A percentile compares a stretch with the other conserved stretches of the same genome.
Evolutionary conservation across 2,888 invertebrate species (phyloP).

Genomic region (Sturmia bella): DNA sequence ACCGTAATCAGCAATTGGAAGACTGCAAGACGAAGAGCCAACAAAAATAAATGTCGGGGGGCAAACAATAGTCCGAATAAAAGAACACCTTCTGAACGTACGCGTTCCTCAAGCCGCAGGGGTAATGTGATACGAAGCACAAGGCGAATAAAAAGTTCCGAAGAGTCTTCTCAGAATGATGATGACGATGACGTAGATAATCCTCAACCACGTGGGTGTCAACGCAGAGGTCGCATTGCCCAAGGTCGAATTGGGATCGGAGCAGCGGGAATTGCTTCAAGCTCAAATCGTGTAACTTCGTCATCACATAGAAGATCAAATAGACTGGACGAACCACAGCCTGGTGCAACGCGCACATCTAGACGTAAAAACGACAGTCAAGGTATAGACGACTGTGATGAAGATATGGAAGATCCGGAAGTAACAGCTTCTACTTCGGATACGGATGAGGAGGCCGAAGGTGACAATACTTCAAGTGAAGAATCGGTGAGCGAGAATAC

Average conservation of each 20-base stretch:
- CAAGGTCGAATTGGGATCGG: constrained; percentile 70
- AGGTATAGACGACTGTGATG: constrained; percentile 74
- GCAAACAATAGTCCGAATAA: constrained; percentile 75
- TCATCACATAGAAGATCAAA: constrained; percentile 76
- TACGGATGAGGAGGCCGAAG: constrained; percentile 71
- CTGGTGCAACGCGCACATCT: constrained; percentile 72
- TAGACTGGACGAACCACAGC: constrained; percentile 62
- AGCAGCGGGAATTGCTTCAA: constrained; percentile 72
- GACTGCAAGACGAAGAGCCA: constrained; percentile 82
- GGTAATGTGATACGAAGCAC: constrained; percentile 54
- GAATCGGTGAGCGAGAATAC: constrained; percentile 72
- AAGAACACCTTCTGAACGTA: constrained; percentile 75
- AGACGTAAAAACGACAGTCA: constrained; percentile 76
- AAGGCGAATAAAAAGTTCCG: constrained; percentile 74
- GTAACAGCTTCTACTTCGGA: constrained; percentile 56
- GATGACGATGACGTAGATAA: constrained; percentile 76
- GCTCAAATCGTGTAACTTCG: constrained; percentile 80
- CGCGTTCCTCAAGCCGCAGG: constrained; percentile 48
- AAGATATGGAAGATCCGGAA: constrained; percentile 66
- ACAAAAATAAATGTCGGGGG: constrained; percentile 77
- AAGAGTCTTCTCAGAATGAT: constrained; percentile 77
- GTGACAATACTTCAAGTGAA: constrained; percentile 58
- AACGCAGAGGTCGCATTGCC: constrained; percentile 68
- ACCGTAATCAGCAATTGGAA: constrained; percentile 86
- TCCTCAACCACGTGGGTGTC: constrained; percentile 70